Evolutionary conservation across 2,113 vertebrate species (phyloP).

Genomic region (Trachemys scripta): DNA sequence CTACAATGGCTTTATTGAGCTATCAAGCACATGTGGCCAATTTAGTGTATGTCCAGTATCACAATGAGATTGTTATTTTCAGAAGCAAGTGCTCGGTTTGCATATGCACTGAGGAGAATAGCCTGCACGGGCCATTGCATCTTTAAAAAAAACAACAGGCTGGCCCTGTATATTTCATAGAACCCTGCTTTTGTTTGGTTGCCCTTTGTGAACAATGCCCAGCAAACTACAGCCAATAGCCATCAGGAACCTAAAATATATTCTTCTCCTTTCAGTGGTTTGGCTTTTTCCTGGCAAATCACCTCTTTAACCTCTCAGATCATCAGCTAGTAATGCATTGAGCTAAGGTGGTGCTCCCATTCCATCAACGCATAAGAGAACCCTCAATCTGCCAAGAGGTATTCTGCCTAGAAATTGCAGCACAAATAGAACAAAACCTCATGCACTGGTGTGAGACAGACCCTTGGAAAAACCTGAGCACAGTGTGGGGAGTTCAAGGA

Average conservation of each 20-base stretch:
- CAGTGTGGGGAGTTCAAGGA: not conserved
- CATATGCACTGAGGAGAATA: not conserved
- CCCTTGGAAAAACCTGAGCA: not conserved
- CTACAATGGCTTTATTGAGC: not conserved
- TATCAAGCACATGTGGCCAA: not conserved
- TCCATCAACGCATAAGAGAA: not conserved
- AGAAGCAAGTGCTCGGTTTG: not conserved
- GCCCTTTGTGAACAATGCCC: not conserved
- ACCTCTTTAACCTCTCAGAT: not conserved
- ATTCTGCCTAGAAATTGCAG: not conserved
- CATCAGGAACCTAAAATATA: not conserved
- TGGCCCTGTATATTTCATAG: not conserved
- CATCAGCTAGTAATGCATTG: not conserved
- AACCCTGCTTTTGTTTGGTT: not conserved
- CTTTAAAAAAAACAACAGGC: not conserved
- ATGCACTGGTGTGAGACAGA: not conserved
- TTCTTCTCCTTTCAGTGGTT: not conserved
- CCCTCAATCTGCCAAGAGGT: not conserved
- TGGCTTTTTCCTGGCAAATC: not conserved
- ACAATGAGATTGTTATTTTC: not conserved
- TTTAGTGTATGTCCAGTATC: not conserved
- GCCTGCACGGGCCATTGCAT: not conserved
- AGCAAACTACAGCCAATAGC: not conserved
- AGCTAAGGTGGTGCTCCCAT: not conserved
- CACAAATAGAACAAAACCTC: not conserved